These are phyloP conservation scores for Neolamprologus caudopunctatus DNA, from an alignment of 2,113 vertebrate species.

Conservation along the genomic window DNA sequence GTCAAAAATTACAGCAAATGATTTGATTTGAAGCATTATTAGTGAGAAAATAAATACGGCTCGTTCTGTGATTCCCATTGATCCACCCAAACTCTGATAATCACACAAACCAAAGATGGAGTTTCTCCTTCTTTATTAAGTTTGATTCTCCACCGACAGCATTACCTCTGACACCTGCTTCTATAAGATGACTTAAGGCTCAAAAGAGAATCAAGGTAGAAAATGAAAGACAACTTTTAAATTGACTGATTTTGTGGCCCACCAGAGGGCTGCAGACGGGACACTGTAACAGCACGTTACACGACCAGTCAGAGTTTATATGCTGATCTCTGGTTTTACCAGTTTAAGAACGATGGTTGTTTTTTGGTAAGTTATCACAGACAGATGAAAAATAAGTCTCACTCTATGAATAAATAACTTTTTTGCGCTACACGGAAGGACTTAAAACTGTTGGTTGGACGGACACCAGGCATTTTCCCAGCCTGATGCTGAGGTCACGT, in stretches of 20 bases:
- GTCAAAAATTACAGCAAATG: not conserved
- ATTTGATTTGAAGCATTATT: not conserved
- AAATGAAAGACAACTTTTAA: not conserved
- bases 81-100: not conserved
- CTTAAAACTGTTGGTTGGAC: not conserved
- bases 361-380: not conserved
- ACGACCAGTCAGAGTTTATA: not conserved
- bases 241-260: not conserved
- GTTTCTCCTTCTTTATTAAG: not conserved
- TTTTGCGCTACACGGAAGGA: not conserved
- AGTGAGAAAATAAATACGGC: not conserved
- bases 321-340: not conserved
- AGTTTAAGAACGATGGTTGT: not conserved
- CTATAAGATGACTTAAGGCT: not conserved
- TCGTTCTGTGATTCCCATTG: not conserved
- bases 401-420: not conserved
- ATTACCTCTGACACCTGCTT: not conserved
- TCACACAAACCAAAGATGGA: not conserved
- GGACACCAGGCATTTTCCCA: not conserved
- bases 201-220: not conserved
- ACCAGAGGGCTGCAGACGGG: not conserved
- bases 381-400: no score
- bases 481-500: not conserved
- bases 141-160: not conserved
- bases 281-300: not conserved